Percentiles rank a stretch among this genome's conserved stretches.
These are phyloP conservation scores for Ailurus styani DNA, from an alignment of 2,113 vertebrate genomes.

Conservation along the genomic window DNA sequence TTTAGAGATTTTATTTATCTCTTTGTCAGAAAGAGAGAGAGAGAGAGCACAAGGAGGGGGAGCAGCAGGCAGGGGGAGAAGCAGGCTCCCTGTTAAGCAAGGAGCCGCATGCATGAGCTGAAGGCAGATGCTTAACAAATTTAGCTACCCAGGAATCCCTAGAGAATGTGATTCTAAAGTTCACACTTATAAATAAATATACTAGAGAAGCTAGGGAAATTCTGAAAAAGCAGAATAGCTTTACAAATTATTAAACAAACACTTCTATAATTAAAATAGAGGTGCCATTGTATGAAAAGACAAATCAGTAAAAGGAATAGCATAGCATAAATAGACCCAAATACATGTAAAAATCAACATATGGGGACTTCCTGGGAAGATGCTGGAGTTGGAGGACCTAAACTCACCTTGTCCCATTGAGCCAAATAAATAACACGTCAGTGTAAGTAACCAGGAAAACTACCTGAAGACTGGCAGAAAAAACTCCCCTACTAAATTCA, in stretches of 20 bases:
- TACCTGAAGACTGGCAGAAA: neutral
- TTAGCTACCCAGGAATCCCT: neutral
- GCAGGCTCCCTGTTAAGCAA: neutral
- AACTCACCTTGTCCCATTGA: neutral
- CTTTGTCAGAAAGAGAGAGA: neutral
- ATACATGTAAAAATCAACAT: neutral
- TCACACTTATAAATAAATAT: neutral
- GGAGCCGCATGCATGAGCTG: neutral
- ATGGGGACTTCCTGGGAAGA: neutral
- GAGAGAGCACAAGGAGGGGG: neutral
- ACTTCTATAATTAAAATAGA: neutral
- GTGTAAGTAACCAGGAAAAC: neutral
- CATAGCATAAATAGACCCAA: neutral
- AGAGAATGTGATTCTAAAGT: constrained; percentile 7
- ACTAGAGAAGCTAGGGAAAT: neutral
- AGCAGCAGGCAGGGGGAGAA: neutral
- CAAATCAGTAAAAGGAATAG: neutral
- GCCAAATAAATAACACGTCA: neutral
- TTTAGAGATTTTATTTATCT: neutral
- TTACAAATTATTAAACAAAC: neutral
- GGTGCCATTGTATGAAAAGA: neutral
- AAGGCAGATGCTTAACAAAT: neutral
- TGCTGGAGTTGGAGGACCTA: neutral
- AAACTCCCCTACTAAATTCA: neutral
- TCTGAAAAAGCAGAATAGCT: neutral